Evolutionary conservation across 35 echinoderm and acorn worm species (phyloP).

Genomic region (Amphiura filiformis): DNA sequence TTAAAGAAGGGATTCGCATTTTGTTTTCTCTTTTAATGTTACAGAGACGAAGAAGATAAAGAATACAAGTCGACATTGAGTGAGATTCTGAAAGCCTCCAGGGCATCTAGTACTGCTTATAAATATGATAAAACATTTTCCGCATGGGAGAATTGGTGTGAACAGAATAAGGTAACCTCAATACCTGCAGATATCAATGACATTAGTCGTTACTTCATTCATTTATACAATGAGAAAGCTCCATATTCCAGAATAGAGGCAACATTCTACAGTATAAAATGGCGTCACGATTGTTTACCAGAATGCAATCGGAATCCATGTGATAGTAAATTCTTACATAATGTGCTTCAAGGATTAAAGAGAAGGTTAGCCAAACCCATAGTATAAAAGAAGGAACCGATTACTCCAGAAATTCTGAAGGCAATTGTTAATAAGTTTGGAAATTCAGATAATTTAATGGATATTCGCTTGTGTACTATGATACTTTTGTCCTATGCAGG

Average conservation of each 20-base stretch:
- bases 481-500: background rate
- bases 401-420: background rate
- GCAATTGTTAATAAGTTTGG: background rate
- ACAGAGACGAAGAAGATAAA: background rate
- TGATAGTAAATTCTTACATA: background rate
- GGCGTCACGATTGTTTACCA: background rate
- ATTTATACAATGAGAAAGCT: background rate
- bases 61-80: background rate
- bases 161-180: background rate
- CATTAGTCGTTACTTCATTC: background rate
- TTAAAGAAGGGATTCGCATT: no score
- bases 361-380: background rate
- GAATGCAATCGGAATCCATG: background rate
- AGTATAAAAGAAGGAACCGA: constrained; percentile 6
- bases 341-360: background rate
- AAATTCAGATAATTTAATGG: background rate
- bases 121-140: background rate
- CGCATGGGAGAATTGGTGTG: background rate
- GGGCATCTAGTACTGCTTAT: background rate
- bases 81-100: background rate
- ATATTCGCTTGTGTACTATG: background rate
- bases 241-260: background rate
- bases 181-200: background rate
- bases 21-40: background rate
- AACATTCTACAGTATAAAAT: background rate